These are phyloP conservation scores for Plestiodon gilberti DNA, from an alignment of 2,113 vertebrate species.

Conservation along the genomic window DNA sequence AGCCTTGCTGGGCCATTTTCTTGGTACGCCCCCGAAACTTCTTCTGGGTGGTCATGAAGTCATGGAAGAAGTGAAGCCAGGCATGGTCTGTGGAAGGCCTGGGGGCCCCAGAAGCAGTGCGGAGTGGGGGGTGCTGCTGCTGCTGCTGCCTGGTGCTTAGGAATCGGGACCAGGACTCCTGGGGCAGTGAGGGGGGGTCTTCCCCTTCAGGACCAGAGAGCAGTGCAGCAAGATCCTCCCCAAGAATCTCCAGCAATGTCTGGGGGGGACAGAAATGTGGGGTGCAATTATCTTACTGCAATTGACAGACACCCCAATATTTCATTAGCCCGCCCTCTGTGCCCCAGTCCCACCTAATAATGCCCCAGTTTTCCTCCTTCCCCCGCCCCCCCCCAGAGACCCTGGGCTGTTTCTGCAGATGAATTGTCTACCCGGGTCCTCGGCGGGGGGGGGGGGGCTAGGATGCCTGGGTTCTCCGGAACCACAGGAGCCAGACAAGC, in stretches of 20 bases:
- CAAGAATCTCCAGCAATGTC: not conserved
- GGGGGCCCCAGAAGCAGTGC: not conserved
- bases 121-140: too few species aligned
- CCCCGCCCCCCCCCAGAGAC: not conserved
- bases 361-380: not conserved
- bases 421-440: not conserved
- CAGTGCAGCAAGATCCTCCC: not conserved
- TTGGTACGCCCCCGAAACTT: slow-evolving; percentile 70
- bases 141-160: not conserved
- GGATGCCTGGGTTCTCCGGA: not conserved
- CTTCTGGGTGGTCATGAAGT: slow-evolving; percentile 69
- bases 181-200: not conserved
- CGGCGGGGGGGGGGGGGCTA: not conserved
- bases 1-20: slow-evolving; percentile 72
- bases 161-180: not conserved
- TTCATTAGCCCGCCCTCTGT: too few species aligned
- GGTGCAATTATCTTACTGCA: too few species aligned
- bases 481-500: not conserved
- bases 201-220: not conserved
- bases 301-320: not conserved
- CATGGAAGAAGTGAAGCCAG: slow-evolving; percentile 62
- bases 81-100: not conserved
- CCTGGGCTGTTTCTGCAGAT: not conserved
- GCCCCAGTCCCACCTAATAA: too few species aligned
- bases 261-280: not conserved